phyloP scores from a whole-genome alignment of 2,888 invertebrate species.

The Hololepta plana region DNA sequence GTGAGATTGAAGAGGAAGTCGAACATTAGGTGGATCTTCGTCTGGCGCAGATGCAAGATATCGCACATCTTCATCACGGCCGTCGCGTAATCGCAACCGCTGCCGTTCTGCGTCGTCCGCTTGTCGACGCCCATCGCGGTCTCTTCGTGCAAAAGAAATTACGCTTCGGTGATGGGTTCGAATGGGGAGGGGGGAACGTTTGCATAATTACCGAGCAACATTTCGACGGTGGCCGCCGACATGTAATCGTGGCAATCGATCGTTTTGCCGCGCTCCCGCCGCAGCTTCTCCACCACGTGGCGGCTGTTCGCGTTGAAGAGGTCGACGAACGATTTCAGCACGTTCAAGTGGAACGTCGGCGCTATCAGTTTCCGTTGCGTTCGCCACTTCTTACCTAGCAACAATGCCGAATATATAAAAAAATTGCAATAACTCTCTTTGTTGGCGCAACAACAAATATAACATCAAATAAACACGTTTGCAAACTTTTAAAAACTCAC shows the following conservation, averaged over 20 bases:
- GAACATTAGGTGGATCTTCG: constrained; percentile 60
- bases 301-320: constrained; percentile 69
- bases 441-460: too few species aligned
- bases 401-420: not conserved
- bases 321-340: constrained; percentile 71
- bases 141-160: constrained; percentile 29
- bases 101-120: constrained; percentile 60
- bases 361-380: constrained; percentile 72
- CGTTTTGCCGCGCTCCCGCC: constrained; percentile 47
- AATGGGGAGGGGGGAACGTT: too few species aligned
- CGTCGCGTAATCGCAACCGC: constrained; percentile 70
- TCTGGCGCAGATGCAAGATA: constrained; percentile 65
- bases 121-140: constrained; percentile 82
- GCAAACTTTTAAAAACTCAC: constrained; percentile 28
- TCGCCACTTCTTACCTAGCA: constrained; percentile 75
- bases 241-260: constrained; percentile 72
- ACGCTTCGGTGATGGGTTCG: not conserved
- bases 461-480: not conserved
- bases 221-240: constrained; percentile 72
- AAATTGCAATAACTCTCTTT: not conserved
- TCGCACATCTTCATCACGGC: constrained; percentile 85
- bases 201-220: constrained; percentile 47
- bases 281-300: constrained; percentile 52
- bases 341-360: constrained; percentile 76
- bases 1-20: constrained; percentile 62